Evolutionary conservation across 2,797 vertebrate genomes (phyloP).

Genomic region (Leptoclinus maculatus): DNA sequence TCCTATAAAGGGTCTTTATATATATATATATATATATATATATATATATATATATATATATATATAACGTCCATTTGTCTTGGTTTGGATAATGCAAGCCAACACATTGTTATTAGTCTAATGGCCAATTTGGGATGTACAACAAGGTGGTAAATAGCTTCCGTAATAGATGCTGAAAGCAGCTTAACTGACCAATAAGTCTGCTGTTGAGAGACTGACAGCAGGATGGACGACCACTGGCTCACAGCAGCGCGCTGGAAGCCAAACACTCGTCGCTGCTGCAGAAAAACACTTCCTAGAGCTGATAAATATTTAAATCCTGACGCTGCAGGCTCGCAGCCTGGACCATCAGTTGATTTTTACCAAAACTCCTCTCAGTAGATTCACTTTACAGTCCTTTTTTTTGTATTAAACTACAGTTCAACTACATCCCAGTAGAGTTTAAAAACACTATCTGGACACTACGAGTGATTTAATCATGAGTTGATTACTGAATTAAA

Average conservation of each 20-base stretch:
- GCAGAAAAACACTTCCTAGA: slow-evolving; percentile 37
- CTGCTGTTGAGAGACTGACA: slow-evolving; percentile 19
- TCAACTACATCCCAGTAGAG: background rate
- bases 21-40: too few species aligned
- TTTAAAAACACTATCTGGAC: background rate
- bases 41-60: too few species aligned
- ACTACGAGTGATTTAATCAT: background rate
- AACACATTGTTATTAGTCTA: slow-evolving; percentile 46
- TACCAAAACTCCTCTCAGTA: background rate
- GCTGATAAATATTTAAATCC: slow-evolving; percentile 54
- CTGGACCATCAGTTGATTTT: slow-evolving; percentile 1
- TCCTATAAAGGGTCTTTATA: background rate
- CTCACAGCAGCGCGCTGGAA: slow-evolving; percentile 28
- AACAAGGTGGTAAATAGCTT: slow-evolving; percentile 26
- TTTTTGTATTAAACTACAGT: too few species aligned
- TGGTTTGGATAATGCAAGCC: slow-evolving; percentile 38
- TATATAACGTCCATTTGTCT: slow-evolving; percentile 40
- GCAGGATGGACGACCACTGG: slow-evolving; percentile 45
- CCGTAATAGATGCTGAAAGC: slow-evolving; percentile 55
- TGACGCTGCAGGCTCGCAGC: slow-evolving; percentile 10
- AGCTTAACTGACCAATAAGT: slow-evolving; percentile 46
- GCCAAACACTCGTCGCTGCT: slow-evolving; percentile 22
- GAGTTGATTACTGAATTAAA: background rate
- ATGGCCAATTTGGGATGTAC: slow-evolving; percentile 42
- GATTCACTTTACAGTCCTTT: background rate